phyloP scores from a whole-genome alignment of 2,888 invertebrate genomes.

The Monoplex corrugatus region DNA sequence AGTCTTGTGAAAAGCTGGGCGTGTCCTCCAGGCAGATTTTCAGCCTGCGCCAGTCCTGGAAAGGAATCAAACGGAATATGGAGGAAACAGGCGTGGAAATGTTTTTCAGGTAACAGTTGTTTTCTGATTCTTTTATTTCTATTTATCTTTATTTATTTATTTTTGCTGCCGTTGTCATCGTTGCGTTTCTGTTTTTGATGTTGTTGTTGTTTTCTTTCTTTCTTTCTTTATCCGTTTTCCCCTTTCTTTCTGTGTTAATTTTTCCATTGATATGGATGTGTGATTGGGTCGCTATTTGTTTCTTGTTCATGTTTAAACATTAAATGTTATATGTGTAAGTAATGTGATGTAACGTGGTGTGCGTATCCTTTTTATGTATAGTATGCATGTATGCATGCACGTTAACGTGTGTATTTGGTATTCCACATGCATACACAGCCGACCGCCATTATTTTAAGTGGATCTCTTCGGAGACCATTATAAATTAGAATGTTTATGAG shows the following conservation, averaged over 20 bases:
- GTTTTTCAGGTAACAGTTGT: constrained; percentile 71
- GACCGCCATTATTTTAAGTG: too few species aligned
- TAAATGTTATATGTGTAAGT: too few species aligned
- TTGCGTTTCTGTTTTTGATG: background rate
- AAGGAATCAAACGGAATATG: constrained; percentile 72
- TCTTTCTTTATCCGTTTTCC: background rate
- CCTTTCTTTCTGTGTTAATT: background rate
- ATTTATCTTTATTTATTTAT: background rate
- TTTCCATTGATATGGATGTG: too few species aligned
- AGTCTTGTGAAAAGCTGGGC: constrained; percentile 41
- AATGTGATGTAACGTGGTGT: too few species aligned
- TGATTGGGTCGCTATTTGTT: too few species aligned
- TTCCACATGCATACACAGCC: too few species aligned
- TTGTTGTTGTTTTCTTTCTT: background rate
- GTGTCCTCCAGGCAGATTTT: constrained; percentile 64
- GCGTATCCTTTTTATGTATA: too few species aligned
- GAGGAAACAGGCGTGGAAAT: constrained; percentile 74
- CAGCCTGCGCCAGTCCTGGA: constrained; percentile 73
- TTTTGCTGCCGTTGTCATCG: background rate
- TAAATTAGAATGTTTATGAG: too few species aligned
- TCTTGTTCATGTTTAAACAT: too few species aligned
- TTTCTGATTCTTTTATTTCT: background rate
- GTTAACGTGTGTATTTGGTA: too few species aligned
- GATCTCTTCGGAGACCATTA: too few species aligned
- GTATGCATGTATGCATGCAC: too few species aligned